These are phyloP conservation scores for Nematopogon swammerdamellus DNA, from an alignment of 2,888 invertebrate species.

Conservation along the genomic window DNA sequence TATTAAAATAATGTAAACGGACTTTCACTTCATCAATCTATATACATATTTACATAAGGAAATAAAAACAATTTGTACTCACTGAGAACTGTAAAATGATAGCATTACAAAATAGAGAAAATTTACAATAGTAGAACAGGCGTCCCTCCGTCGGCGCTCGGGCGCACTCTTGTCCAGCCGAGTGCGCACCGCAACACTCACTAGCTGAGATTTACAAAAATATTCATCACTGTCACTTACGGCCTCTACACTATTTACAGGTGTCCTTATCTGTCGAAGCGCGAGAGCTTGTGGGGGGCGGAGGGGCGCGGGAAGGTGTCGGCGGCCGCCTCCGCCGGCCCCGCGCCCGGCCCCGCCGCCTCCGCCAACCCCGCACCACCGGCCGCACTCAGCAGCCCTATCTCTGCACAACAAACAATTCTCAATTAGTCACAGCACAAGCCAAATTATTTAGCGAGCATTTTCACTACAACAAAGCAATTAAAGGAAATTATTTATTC, in stretches of 20 bases:
- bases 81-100: conserved; percentile 49
- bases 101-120: conserved; percentile 23
- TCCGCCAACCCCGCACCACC: too few relatives aligned
- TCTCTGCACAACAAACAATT: too few relatives aligned
- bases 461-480: too few relatives aligned
- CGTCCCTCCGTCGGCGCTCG: conserved; percentile 12
- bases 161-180: too few relatives aligned
- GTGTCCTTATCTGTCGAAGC: conserved; percentile 7
- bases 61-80: conserved; percentile 59
- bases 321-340: too few relatives aligned
- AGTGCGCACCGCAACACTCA: too few relatives aligned
- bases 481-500: too few relatives aligned
- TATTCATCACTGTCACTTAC: conserved; percentile 19
- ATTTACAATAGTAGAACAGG: neutral
- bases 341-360: too few relatives aligned
- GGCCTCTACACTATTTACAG: conserved; percentile 2
- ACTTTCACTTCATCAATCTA: conserved; percentile 22
- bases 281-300: conserved; percentile 5
- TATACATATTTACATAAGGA: conserved; percentile 55
- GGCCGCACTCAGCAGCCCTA: too few relatives aligned
- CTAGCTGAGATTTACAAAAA: conserved; percentile 39
- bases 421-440: too few relatives aligned
- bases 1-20: conserved; percentile 44
- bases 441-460: too few relatives aligned
- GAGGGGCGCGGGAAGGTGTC: too few relatives aligned